A percentile compares a stretch with the other conserved stretches of the same genome.
phyloP scores from a whole-genome alignment of 2,888 invertebrate species.

The Harmothoe impar region DNA sequence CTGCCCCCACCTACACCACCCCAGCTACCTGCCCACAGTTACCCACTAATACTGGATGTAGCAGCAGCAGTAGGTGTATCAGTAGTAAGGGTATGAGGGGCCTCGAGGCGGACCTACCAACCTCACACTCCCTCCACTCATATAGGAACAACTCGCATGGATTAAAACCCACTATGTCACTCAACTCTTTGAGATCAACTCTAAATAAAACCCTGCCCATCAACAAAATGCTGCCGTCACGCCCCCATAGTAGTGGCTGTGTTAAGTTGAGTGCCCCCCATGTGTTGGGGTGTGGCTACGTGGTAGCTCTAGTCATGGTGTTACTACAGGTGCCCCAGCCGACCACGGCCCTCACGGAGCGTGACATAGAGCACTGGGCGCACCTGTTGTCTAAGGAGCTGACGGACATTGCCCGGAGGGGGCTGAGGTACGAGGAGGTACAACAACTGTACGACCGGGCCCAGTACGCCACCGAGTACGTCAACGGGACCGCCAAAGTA shows the following conservation, averaged over 20 bases:
- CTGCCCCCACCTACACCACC: too few species aligned
- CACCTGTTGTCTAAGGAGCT: conserved; percentile 61
- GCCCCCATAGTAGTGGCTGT: not conserved
- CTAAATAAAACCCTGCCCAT: too few species aligned
- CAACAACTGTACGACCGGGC: conserved; percentile 64
- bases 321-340: not conserved
- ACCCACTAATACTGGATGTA: too few species aligned
- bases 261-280: not conserved
- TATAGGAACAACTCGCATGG: not conserved
- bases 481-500: conserved; percentile 65
- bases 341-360: not conserved
- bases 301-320: not conserved
- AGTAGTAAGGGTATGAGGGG: not conserved
- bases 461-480: conserved; percentile 63
- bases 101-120: not conserved
- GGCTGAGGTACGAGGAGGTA: conserved; percentile 63
- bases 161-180: too few species aligned
- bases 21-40: too few species aligned
- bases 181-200: too few species aligned
- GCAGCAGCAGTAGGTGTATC: too few species aligned
- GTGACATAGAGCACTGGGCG: conserved; percentile 63
- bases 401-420: conserved; percentile 51
- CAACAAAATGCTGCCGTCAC: too few species aligned
- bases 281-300: not conserved
- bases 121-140: not conserved